These are phyloP conservation scores for Hippocampus abdominalis DNA, from an alignment of 2,113 vertebrate genomes.

Conservation along the genomic window DNA sequence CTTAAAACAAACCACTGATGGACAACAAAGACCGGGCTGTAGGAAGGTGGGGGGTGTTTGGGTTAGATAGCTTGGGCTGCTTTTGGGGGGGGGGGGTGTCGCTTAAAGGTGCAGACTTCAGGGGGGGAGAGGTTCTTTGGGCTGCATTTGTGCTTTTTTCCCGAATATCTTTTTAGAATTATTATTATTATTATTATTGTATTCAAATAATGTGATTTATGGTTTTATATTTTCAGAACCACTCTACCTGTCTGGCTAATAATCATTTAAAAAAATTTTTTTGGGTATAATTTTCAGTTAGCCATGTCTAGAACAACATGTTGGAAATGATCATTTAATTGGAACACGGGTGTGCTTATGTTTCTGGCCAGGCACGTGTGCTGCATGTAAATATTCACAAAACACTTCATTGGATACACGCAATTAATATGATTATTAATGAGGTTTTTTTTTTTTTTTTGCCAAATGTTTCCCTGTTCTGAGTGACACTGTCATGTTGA, in stretches of 20 bases:
- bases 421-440: not conserved
- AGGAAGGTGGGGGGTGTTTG: not conserved
- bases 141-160: constrained; percentile 26
- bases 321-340: too few species aligned
- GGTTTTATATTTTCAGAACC: not conserved
- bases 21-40: constrained; percentile 56
- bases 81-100: constrained; percentile 7
- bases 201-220: not conserved
- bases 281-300: not conserved
- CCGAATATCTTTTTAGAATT: constrained; percentile 12
- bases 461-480: not conserved
- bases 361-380: not conserved
- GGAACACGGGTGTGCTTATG: too few species aligned
- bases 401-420: not conserved
- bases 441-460: not conserved
- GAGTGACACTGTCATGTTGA: not conserved
- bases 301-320: too few species aligned
- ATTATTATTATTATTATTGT: not conserved
- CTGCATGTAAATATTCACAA: not conserved
- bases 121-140: constrained; percentile 22
- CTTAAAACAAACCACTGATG: constrained; percentile 63
- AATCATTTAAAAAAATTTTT: not conserved
- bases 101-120: constrained; percentile 39
- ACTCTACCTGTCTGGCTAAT: not conserved
- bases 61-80: constrained; percentile 5